Evolutionary conservation across 1,140 invertebrate genomes (phyloP), one percentile per base, ranked within the genome.

Genomic region (Antheraea mylitta): DNA sequence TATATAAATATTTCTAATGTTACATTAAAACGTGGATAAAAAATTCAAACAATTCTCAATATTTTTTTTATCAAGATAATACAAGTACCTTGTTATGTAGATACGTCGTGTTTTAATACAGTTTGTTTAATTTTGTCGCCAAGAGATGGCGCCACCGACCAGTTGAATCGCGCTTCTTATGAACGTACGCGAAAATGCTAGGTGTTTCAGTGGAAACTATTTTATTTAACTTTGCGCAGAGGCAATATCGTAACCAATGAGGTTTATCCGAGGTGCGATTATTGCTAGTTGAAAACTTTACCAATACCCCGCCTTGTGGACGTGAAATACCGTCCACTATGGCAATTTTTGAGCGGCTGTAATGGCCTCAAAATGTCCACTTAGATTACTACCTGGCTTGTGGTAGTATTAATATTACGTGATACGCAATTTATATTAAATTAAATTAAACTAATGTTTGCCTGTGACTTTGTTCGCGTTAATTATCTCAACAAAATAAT

Each of bases 271-370:
- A 96, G 95, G 95, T 96, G 95, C 95, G 95, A 96, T 96, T 96
- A 96, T 96, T 96, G 95, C 95, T 96, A 96, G 95, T 96, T 96
- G 95, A 96, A 96, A 96, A 96, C 95, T 96, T 95, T 95, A 96
- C 96, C 96, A 97, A 97, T 97, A 97, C 96, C 96, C 96, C 96
- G 96, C 96, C 96, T 94, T 94, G 95, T 94, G 95, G 95, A 95
- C 95, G 96, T 96, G 96, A 96, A 96, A 96, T 94, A 96, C 94
- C 95, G 95, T 95, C 94, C 95, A 93, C 95, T 95, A 95, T 92
- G 95, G 95, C 96, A 96, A 96, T 96, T 96, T 96, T 95, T 95
- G 94, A 79, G 93, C 92, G 93, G 92, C 93, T 89, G 89, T 81
- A 62, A 79, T 75, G 77, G 80, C 80, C 76, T 72, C 7, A 62